phyloP scores from a whole-genome alignment of 2,797 vertebrate genomes.

The Philypnodon macrostomus region DNA sequence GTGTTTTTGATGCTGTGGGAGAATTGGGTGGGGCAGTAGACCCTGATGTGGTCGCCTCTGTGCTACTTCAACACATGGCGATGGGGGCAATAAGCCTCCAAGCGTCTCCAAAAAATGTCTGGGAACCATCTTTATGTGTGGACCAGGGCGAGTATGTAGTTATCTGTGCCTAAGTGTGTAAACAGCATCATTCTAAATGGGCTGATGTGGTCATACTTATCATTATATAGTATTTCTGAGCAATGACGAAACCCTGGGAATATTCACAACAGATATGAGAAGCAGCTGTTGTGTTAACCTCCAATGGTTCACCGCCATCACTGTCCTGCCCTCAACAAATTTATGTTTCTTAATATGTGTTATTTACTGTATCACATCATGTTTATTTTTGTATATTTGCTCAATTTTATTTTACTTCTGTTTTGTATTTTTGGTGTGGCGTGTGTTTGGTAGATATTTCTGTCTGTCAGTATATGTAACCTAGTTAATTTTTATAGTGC shows the following conservation, averaged over 20 bases:
- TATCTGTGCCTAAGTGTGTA: slow-evolving; percentile 12
- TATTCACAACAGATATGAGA: slow-evolving; percentile 44
- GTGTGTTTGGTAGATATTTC: too few species aligned
- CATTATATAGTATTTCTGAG: slow-evolving; percentile 52
- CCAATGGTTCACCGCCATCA: slow-evolving; percentile 46
- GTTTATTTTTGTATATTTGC: slow-evolving; percentile 1
- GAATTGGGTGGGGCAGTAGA: slow-evolving; percentile 57
- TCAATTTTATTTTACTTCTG: background rate
- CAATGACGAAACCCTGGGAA: slow-evolving; percentile 52
- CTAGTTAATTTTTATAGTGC: too few species aligned
- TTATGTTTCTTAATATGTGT: slow-evolving; percentile 23
- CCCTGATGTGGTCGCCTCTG: slow-evolving; percentile 66
- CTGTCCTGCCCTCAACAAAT: slow-evolving; percentile 44
- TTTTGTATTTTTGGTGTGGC: too few species aligned
- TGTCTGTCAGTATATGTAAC: too few species aligned
- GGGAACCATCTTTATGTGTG: slow-evolving; percentile 45
- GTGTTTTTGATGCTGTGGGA: slow-evolving; percentile 49
- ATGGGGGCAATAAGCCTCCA: slow-evolving; percentile 47
- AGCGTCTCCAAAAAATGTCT: slow-evolving; percentile 55
- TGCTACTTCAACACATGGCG: slow-evolving; percentile 60
- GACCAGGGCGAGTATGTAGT: slow-evolving; percentile 6
- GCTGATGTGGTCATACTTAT: slow-evolving; percentile 40
- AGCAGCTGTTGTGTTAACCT: slow-evolving; percentile 49
- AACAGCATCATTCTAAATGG: slow-evolving; percentile 31
- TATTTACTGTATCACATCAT: background rate